Percentiles rank a stretch among this genome's conserved stretches.
These are phyloP conservation scores for Leptinotarsa rubiginosa DNA, from an alignment of 2,888 invertebrate species.

Conservation along the genomic window DNA sequence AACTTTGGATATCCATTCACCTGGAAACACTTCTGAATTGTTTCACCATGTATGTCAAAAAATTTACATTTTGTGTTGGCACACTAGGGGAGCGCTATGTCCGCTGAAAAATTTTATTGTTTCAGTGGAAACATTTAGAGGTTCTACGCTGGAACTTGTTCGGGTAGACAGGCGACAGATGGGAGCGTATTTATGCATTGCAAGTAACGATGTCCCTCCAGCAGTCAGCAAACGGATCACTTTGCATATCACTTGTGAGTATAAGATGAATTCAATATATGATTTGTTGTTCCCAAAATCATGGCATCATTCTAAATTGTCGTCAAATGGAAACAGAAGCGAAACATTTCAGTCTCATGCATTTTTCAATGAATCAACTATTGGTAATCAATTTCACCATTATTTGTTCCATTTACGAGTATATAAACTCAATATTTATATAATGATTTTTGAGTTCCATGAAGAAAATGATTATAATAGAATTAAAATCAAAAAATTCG, in stretches of 20 bases:
- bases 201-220: conserved; percentile 73
- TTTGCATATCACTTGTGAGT: conserved; percentile 83
- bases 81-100: conserved; percentile 25
- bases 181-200: conserved; percentile 74
- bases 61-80: conserved; percentile 38
- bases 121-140: conserved; percentile 69
- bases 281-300: too few species aligned
- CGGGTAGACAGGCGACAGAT: conserved; percentile 72
- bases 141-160: conserved; percentile 69
- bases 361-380: too few species aligned
- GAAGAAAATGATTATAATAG: too few species aligned
- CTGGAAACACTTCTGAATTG: background rate
- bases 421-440: too few species aligned
- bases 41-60: conserved; percentile 13
- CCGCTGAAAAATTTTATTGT: conserved; percentile 47
- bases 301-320: too few species aligned
- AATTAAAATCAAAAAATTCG: too few species aligned
- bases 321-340: too few species aligned
- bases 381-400: too few species aligned
- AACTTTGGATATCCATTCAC: background rate
- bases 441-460: too few species aligned
- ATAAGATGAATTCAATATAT: conserved; percentile 29
- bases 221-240: conserved; percentile 78
- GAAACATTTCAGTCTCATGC: too few species aligned
- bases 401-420: too few species aligned